Conservation (phyloP, 2,113 vertebrate species). For the Corythaixoides concolor region DNA sequence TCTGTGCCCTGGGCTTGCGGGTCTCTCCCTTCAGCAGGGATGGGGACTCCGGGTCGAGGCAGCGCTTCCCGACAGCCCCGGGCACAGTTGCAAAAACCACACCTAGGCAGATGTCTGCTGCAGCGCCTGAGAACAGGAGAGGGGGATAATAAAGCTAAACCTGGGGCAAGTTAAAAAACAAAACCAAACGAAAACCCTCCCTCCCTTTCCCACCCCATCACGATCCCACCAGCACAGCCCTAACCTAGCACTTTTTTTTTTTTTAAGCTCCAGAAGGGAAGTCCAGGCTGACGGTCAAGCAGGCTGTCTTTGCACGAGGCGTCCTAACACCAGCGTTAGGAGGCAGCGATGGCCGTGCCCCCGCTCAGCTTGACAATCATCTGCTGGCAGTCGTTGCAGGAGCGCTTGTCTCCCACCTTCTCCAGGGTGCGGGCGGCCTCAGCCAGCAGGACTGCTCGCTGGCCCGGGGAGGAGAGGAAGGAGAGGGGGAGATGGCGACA, state of each 20-base stretch:
- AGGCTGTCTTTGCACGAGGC: neutral
- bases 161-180: neutral
- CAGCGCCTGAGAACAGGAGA: neutral
- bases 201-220: neutral
- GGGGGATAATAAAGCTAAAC: slow-evolving; percentile 28
- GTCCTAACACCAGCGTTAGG: slow-evolving; percentile 28
- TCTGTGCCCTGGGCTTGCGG: neutral
- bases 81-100: neutral
- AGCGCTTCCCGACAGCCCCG: neutral
- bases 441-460: slow-evolving; percentile 89
- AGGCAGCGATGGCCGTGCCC: slow-evolving; percentile 91
- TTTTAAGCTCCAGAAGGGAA: neutral
- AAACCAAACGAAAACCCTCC: neutral
- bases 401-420: slow-evolving; percentile 93
- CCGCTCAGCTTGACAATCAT: slow-evolving; percentile 92
- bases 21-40: neutral
- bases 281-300: neutral
- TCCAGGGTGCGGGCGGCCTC: slow-evolving; percentile 96
- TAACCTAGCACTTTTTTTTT: slow-evolving; percentile 7
- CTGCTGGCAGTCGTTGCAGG: slow-evolving; percentile 94
- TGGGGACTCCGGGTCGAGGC: neutral
- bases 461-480: slow-evolving; percentile 90
- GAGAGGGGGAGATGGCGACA: slow-evolving; percentile 95
- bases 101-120: neutral
- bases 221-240: neutral